A percentile compares a stretch with the other conserved stretches of the same genome.
Conservation (phyloP, 2,888 invertebrate genomes). For the Hydroisotoma schaefferi region DNA sequence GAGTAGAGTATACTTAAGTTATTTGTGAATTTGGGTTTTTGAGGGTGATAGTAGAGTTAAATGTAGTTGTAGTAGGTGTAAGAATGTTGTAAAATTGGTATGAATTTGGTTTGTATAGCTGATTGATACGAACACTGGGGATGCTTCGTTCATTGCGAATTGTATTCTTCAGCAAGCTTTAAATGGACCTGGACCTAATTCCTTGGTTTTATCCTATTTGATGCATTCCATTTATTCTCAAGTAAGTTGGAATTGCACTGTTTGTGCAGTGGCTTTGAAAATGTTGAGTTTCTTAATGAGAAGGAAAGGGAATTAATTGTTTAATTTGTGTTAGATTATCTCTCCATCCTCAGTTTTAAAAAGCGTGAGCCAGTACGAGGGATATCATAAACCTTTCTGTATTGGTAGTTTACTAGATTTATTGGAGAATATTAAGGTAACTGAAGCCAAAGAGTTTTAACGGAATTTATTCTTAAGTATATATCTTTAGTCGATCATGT, state of each 20-base stretch:
- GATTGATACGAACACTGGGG: slow-evolving; percentile 48
- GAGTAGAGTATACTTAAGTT: no score
- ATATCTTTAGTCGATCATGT: neutral
- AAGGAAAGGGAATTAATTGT: no score
- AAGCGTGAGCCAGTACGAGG: slow-evolving; percentile 82
- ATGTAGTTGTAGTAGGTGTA: no score
- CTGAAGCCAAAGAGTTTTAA: slow-evolving; percentile 14
- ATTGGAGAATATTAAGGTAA: slow-evolving; percentile 64
- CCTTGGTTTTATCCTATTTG: slow-evolving; percentile 83
- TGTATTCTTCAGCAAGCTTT: slow-evolving; percentile 90
- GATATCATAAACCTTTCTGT: slow-evolving; percentile 82
- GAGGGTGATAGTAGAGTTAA: no score
- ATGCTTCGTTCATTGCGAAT: slow-evolving; percentile 65
- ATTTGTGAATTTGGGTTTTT: no score
- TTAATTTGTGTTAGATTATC: slow-evolving; percentile 62
- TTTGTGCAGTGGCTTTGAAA: neutral
- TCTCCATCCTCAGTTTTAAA: slow-evolving; percentile 86
- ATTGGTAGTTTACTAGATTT: slow-evolving; percentile 81
- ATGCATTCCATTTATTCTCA: slow-evolving; percentile 88
- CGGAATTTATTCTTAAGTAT: slow-evolving; percentile 1
- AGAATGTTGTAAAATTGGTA: no score
- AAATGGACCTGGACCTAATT: slow-evolving; percentile 88
- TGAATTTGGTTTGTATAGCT: no score
- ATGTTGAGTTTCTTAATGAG: neutral
- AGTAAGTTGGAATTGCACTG: slow-evolving; percentile 51